phyloP scores from a whole-genome alignment of 2,797 vertebrate genomes.

The Xenopus petersii region DNA sequence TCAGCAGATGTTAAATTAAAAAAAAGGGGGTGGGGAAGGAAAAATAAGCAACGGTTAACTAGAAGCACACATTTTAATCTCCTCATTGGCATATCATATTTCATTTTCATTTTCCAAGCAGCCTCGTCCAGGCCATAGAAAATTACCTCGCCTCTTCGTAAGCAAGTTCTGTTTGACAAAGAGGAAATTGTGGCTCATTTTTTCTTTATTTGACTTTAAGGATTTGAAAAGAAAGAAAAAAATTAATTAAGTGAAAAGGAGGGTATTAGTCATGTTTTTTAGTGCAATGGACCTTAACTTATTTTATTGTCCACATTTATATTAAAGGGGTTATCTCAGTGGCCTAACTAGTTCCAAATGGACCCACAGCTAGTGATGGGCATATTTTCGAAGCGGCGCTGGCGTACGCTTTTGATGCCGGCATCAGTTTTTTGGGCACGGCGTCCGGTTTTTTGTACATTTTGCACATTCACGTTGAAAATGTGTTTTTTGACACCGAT shows the following conservation, averaged over 20 bases:
- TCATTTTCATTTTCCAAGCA: slow-evolving; percentile 60
- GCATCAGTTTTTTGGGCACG: too few relatives aligned
- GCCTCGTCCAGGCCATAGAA: slow-evolving; percentile 59
- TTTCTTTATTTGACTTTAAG: slow-evolving; percentile 17
- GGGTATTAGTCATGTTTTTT: slow-evolving; percentile 21
- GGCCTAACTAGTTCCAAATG: too few relatives aligned
- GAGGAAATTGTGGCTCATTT: slow-evolving; percentile 54
- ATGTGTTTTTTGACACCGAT: too few relatives aligned
- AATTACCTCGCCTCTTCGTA: slow-evolving; percentile 52
- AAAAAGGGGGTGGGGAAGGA: slow-evolving; percentile 1
- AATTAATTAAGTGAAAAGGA: neutral
- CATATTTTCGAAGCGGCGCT: too few relatives aligned
- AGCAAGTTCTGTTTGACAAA: slow-evolving; percentile 41
- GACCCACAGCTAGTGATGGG: too few relatives aligned
- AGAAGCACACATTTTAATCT: slow-evolving; percentile 56
- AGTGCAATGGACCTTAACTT: neutral
- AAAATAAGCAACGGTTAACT: slow-evolving; percentile 53
- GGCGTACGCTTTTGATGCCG: too few relatives aligned
- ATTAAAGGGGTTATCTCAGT: too few relatives aligned
- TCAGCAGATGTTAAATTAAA: slow-evolving; percentile 59
- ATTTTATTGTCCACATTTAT: too few relatives aligned
- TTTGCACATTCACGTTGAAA: too few relatives aligned
- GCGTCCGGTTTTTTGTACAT: too few relatives aligned
- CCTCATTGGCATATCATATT: slow-evolving; percentile 55
- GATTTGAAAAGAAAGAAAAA: slow-evolving; percentile 5